These are phyloP conservation scores for Nipponacmea schrenckii DNA, from an alignment of 2,888 invertebrate species.

Conservation along the genomic window DNA sequence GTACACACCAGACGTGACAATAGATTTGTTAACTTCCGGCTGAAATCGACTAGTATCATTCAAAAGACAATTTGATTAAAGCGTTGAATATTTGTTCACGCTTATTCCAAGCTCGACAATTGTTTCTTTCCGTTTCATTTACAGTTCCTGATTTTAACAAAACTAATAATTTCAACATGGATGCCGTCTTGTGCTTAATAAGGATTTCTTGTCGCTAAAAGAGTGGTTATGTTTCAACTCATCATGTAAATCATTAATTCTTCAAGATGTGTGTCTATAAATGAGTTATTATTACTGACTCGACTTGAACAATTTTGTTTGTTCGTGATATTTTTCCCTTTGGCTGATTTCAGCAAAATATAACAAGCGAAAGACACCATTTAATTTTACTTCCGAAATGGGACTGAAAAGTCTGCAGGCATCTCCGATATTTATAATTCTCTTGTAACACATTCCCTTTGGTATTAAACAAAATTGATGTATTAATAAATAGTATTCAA, in stretches of 20 bases:
- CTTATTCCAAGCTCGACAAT: background rate
- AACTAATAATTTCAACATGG: conserved; percentile 7
- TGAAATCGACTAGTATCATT: background rate
- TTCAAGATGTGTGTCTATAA: background rate
- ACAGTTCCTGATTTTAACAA: background rate
- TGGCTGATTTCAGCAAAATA: background rate
- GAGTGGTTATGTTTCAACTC: background rate
- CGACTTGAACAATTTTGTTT: background rate
- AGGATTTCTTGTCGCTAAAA: background rate
- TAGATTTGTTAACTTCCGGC: conserved; percentile 7
- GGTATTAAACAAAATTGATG: too few relatives aligned
- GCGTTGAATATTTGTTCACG: background rate
- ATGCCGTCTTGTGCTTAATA: background rate
- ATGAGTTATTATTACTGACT: conserved; percentile 8
- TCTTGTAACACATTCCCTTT: too few relatives aligned
- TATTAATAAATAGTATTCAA: too few relatives aligned
- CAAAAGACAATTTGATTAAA: conserved; percentile 7
- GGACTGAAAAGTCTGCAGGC: too few relatives aligned
- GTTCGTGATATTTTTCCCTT: background rate
- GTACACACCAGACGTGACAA: background rate
- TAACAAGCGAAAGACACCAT: background rate
- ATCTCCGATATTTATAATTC: too few relatives aligned
- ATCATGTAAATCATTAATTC: background rate
- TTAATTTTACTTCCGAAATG: background rate
- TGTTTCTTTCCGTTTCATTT: conserved; percentile 6